Base-by-base conservation (phyloP, 2,888 invertebrate species). In the Aricia artaxerxes region DNA sequence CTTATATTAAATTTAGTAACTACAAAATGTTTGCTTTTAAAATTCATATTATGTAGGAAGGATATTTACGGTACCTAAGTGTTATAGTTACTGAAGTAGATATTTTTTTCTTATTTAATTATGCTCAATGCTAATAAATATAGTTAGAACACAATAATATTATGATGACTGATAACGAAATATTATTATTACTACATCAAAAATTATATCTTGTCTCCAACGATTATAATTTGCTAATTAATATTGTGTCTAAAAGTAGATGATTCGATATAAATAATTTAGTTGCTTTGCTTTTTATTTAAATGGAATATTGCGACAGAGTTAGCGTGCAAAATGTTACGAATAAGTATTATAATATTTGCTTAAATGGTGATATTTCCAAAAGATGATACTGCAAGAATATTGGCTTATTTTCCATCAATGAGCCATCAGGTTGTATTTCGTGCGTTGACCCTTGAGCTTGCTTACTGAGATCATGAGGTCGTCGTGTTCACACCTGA, bases 391-490 rank as follows among this genome's bases (percentile, higher is more conserved):
- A 72, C 80, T 77, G 88, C 88, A n/a, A 87, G 85, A 80, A 92
- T 92, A 79, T 82, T 92, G 76, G 88, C 84, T 0, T 82, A 90
- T 0, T 84, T 89, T 57, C 86, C 91, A 0, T 88, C 90, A 0
- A 89, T 92, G 75, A 94, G 93, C 79, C 83, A 83, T 78, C 82
- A 83, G 81, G 44, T 81, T 9, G 82, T 83, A 0, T 85, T 85
- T 87, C 89, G 85, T 49, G 83, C 85, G 38, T 79, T 93, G 1
- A 86, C 87, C 38, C 83, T 87, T 35, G 89, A 88, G 38, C 81
- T 94, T 38, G 86, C 85, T 1, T 83, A 81, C 64, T 84, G 87
- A 35, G 93, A 93, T 0, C 94, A 94, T 81, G 85, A 92, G 75
- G 80, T 94, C 0, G 86, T 87, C 0, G 84, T 91, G 0, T 79